phyloP scores from a whole-genome alignment of 2,888 invertebrate species.

The Caenorhabditis afra region DNA sequence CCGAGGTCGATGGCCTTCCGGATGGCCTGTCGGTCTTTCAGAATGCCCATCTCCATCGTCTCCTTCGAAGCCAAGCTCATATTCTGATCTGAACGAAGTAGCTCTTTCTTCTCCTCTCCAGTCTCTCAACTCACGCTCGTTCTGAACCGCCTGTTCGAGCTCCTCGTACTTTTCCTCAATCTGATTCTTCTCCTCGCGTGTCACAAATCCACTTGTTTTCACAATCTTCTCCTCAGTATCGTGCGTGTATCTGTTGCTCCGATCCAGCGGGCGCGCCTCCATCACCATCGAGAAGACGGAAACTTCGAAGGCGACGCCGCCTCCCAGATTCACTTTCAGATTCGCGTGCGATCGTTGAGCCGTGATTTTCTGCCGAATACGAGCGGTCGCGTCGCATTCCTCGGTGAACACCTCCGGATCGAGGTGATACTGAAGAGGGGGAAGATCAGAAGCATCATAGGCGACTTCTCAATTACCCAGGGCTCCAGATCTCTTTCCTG shows the following conservation, averaged over 20 bases:
- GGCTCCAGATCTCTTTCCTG: conserved; percentile 40
- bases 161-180: conserved; percentile 3
- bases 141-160: not conserved
- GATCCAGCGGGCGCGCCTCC: conserved; percentile 48
- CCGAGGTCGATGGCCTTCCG: conserved; percentile 64
- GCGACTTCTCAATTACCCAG: conserved; percentile 10
- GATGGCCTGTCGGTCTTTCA: conserved; percentile 32
- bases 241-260: conserved; percentile 38
- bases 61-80: too few species aligned
- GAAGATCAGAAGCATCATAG: not conserved
- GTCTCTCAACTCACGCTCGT: conserved; percentile 4
- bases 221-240: conserved; percentile 48
- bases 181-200: conserved; percentile 17
- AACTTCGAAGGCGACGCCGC: conserved; percentile 62
- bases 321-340: conserved; percentile 52
- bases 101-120: too few species aligned
- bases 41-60: too few species aligned
- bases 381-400: conserved; percentile 39
- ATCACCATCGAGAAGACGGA: conserved; percentile 60
- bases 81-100: too few species aligned
- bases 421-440: conserved; percentile 33
- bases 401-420: conserved; percentile 53
- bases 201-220: conserved; percentile 38
- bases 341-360: conserved; percentile 54
- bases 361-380: conserved; percentile 61